A percentile compares a stretch with the other conserved stretches of the same genome.
phyloP scores from a whole-genome alignment of 92 coral and sea anemone genomes.

The Zoanthus solanderi region DNA sequence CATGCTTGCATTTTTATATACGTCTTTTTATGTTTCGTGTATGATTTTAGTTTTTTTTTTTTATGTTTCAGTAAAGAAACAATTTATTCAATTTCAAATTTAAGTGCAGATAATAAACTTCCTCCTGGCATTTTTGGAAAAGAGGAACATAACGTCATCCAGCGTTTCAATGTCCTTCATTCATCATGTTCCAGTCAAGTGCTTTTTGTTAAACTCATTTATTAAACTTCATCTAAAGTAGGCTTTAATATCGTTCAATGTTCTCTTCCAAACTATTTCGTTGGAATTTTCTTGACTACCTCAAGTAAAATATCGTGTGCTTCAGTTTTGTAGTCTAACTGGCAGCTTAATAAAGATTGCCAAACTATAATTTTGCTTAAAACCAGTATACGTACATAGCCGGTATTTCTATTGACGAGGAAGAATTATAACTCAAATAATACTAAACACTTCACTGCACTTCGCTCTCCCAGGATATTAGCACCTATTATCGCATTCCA shows the following conservation, averaged over 20 bases:
- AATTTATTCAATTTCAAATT: too few species aligned
- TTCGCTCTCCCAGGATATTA: background rate
- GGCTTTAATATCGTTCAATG: background rate
- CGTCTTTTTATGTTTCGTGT: too few species aligned
- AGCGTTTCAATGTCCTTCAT: background rate
- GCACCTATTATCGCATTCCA: background rate
- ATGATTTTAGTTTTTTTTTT: too few species aligned
- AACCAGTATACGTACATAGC: too few species aligned
- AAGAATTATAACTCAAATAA: background rate
- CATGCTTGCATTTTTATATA: too few species aligned
- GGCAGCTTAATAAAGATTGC: background rate
- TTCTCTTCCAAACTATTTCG: background rate
- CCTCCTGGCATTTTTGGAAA: background rate
- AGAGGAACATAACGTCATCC: background rate
- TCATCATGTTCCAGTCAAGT: background rate
- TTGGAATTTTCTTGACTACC: background rate
- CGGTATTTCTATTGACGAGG: background rate
- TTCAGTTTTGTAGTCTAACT: background rate
- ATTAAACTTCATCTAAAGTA: background rate
- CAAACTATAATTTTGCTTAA: background rate
- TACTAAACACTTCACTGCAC: background rate
- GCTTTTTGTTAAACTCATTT: background rate
- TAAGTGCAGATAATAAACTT: background rate
- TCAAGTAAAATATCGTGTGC: background rate
- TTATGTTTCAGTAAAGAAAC: too few species aligned